phyloP scores from a whole-genome alignment of 2,888 invertebrate species.

The Epinotia nisella region DNA sequence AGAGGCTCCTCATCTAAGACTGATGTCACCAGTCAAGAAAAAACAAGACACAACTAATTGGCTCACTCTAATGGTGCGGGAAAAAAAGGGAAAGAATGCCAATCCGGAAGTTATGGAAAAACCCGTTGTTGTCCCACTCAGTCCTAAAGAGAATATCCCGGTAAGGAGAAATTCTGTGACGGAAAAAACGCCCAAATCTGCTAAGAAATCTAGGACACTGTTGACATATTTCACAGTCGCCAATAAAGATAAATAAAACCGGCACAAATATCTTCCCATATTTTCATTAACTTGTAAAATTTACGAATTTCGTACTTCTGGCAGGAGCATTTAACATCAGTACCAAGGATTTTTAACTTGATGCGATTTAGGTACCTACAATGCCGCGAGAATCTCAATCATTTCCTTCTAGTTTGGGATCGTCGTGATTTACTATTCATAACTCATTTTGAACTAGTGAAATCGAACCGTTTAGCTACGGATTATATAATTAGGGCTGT shows the following conservation, averaged over 20 bases:
- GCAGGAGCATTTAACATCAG: not conserved
- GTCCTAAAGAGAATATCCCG: conserved; percentile 64
- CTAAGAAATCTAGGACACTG: conserved; percentile 62
- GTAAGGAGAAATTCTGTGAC: conserved; percentile 60
- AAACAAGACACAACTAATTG: conserved; percentile 88
- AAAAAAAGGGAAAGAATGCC: conserved; percentile 51
- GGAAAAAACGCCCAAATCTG: conserved; percentile 61
- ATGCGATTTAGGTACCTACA: too few species aligned
- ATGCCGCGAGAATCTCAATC: not conserved
- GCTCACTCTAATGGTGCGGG: conserved; percentile 81
- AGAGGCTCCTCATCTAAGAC: conserved; percentile 89
- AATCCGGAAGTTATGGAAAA: conserved; percentile 45
- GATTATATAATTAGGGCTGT: not conserved
- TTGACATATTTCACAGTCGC: conserved; percentile 71
- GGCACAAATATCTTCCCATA: conserved; percentile 18
- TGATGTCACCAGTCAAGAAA: conserved; percentile 88
- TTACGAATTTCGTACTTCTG: not conserved
- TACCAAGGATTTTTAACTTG: too few species aligned
- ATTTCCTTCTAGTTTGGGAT: not conserved
- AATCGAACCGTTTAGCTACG: not conserved
- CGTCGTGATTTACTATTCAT: too few species aligned
- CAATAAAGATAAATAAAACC: conserved; percentile 57
- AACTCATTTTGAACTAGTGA: not conserved
- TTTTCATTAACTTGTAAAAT: not conserved
- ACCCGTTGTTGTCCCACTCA: conserved; percentile 52